A percentile compares a stretch with the other conserved stretches of the same genome.
Conservation (phyloP, 2,888 invertebrate genomes). For the Macrosoma leucophasiata region DNA sequence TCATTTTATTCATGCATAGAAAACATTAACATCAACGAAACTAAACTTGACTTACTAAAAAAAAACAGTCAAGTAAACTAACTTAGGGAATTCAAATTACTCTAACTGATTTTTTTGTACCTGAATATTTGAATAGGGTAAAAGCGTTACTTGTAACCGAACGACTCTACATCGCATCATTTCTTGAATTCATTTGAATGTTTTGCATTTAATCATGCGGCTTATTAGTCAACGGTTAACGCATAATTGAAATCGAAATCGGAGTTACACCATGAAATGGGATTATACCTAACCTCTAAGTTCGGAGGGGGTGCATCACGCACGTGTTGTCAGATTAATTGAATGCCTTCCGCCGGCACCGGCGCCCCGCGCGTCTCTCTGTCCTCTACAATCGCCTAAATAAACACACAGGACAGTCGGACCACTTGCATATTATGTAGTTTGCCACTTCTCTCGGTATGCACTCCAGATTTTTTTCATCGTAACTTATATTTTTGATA, state of each 20-base stretch:
- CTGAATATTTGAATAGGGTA: no score
- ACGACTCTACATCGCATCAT: no score
- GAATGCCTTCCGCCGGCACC: constrained; percentile 45
- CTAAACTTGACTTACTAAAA: no score
- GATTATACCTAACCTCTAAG: constrained; percentile 38
- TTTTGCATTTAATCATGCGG: no score
- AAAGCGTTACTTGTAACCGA: no score
- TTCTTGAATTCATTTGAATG: no score
- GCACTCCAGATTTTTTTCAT: constrained; percentile 53
- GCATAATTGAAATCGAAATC: constrained; percentile 5
- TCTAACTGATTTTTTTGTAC: no score
- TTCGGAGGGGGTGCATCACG: constrained; percentile 53
- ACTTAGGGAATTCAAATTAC: no score
- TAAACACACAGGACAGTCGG: constrained; percentile 31
- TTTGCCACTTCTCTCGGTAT: constrained; percentile 34
- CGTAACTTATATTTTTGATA: constrained; percentile 50
- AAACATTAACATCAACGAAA: no score
- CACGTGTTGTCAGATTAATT: constrained; percentile 69
- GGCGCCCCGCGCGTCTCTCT: constrained; percentile 28
- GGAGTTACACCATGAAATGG: constrained; percentile 43
- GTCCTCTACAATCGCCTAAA: constrained; percentile 36
- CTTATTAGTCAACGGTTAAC: no score
- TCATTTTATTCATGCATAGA: no score
- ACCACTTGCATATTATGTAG: constrained; percentile 32
- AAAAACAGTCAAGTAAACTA: no score